Base-by-base conservation (phyloP, 1,140 invertebrate genomes). In the Laupala kohalensis region DNA sequence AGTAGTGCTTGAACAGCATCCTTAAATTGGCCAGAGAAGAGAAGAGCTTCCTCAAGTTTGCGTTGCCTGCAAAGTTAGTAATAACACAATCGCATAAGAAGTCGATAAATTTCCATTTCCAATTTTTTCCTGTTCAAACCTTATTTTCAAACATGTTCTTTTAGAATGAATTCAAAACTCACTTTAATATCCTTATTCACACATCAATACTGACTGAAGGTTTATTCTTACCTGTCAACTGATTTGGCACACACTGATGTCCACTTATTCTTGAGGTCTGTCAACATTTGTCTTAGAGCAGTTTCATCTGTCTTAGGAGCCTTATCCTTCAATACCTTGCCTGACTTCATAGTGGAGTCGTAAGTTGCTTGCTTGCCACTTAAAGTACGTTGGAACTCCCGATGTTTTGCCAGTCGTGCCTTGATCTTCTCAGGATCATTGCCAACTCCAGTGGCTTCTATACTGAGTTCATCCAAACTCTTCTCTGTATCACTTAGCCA, bases 401-500 rank as follows among this genome's bases (percentile, higher is more conserved):
- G 94, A 78, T 99, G 95, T 81, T 94, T 96, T 65, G 87, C 87
- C 73, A 99, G 85, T 73, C 92, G 87, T 67, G 83, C 83, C 78
- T 94, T 97, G 75, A 99, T 98, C 76, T 90, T 92, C 65, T 94
- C 92, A 1, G 96, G 95, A 82, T 98, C 95, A 78, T 97, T 97
- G 24, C 87, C 87, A 37, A 90, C 75, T 24, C 74, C 85, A 9
- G 88, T 84, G 2, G 87, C 83, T 74, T 92, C 91, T 0, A 86
- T 80, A 66, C 89, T 86, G 53, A 92, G 84, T 69, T 94, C 89
- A 76, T 94, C 93, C 23, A 98, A 80, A 5, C 84, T 86, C 71
- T 86, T 85, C 75, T 97, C 94, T 0, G 93, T 93, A 53, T 97
- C 93, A 67, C 89, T 87, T 24, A 99, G 82, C 94, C 97, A 99